phyloP scores from a whole-genome alignment of 1,140 invertebrate species.

The Drosophila cardini region DNA sequence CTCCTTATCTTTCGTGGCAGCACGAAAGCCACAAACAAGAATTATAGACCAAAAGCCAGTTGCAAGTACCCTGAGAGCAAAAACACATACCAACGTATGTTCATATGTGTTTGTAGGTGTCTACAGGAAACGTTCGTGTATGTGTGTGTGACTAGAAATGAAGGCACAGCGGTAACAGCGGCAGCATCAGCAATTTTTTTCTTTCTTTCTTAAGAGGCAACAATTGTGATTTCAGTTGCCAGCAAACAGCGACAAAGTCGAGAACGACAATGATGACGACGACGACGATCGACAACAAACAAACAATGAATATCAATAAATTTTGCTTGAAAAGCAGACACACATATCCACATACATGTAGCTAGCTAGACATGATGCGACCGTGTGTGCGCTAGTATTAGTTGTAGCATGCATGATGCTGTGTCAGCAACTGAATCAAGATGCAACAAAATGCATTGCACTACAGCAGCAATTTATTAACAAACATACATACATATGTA shows the following conservation, averaged over 20 bases:
- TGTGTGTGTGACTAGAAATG: slow-evolving; percentile 62
- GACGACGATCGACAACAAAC: slow-evolving; percentile 50
- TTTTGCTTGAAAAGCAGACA: slow-evolving; percentile 58
- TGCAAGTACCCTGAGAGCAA: slow-evolving; percentile 46
- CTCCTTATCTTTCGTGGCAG: slow-evolving; percentile 67
- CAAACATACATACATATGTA: slow-evolving; percentile 4
- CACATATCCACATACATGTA: slow-evolving; percentile 24
- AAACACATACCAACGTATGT: slow-evolving; percentile 15
- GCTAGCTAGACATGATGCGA: not conserved
- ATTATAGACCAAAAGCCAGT: slow-evolving; percentile 82
- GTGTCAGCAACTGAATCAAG: slow-evolving; percentile 52
- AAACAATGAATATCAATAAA: slow-evolving; percentile 70
- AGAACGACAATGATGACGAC: slow-evolving; percentile 38
- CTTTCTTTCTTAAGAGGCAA: slow-evolving; percentile 33
- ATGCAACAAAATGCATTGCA: slow-evolving; percentile 39
- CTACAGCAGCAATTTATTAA: slow-evolving; percentile 23
- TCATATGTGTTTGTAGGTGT: slow-evolving; percentile 36
- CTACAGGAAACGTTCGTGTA: slow-evolving; percentile 49
- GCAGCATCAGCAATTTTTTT: slow-evolving; percentile 51
- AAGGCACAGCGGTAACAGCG: slow-evolving; percentile 42
- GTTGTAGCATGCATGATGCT: slow-evolving; percentile 43
- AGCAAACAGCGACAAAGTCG: slow-evolving; percentile 37
- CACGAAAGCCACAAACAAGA: slow-evolving; percentile 81
- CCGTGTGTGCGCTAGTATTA: slow-evolving; percentile 15
- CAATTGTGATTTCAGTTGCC: slow-evolving; percentile 59